These are phyloP conservation scores for Brenthis ino DNA, from an alignment of 2,888 invertebrate genomes.

Conservation along the genomic window DNA sequence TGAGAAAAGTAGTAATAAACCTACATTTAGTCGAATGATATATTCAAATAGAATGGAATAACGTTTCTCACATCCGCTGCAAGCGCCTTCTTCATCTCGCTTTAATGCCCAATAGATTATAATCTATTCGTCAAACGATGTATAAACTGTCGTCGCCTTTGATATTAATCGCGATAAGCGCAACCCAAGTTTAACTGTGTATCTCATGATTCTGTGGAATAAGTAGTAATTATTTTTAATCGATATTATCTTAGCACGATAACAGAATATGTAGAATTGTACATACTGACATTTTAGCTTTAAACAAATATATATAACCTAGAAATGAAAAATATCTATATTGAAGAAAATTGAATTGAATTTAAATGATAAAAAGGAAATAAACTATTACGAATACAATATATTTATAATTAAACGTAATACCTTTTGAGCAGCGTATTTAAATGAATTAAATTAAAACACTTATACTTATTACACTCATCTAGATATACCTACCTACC, in stretches of 20 bases:
- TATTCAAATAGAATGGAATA: constrained; percentile 79
- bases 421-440: too few species aligned
- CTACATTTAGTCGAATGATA: constrained; percentile 79
- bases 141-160: constrained; percentile 64
- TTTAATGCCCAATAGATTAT: constrained; percentile 65
- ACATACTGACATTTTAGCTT: constrained; percentile 21
- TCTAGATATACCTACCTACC: too few species aligned
- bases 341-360: too few species aligned
- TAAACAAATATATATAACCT: neutral
- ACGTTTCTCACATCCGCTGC: constrained; percentile 76
- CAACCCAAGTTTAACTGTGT: constrained; percentile 50
- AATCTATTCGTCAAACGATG: constrained; percentile 76
- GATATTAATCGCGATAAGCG: constrained; percentile 63
- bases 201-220: constrained; percentile 48
- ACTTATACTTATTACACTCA: too few species aligned
- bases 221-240: constrained; percentile 41
- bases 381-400: too few species aligned
- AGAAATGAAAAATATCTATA: too few species aligned
- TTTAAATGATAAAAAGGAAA: too few species aligned
- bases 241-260: constrained; percentile 37
- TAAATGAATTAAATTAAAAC: too few species aligned
- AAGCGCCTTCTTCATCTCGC: constrained; percentile 68
- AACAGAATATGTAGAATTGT: constrained; percentile 23
- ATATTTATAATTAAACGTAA: too few species aligned
- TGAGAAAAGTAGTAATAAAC: constrained; percentile 82